Conservation (phyloP, 2,113 vertebrate genomes). For the Balaeniceps rex region DNA sequence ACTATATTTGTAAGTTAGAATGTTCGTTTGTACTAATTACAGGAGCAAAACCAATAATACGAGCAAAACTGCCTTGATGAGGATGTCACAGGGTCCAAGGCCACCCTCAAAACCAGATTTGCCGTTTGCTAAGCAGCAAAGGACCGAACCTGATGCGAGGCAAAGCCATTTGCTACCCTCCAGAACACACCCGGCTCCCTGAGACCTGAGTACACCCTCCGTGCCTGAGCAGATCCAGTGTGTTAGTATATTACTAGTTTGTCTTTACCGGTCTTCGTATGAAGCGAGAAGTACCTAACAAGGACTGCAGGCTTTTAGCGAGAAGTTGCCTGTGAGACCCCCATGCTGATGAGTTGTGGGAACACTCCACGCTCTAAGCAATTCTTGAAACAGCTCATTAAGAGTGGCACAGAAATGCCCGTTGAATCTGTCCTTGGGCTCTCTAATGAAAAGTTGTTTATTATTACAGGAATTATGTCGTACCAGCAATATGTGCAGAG, state of each 20-base stretch:
- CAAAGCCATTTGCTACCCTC: neutral
- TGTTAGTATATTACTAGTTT: neutral
- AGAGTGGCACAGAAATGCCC: neutral
- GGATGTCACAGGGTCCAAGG: neutral
- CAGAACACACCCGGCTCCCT: neutral
- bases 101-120: neutral
- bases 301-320: neutral
- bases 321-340: neutral
- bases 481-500: neutral
- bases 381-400: neutral
- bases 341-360: neutral
- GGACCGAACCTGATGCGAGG: fast-evolving
- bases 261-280: neutral
- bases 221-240: neutral
- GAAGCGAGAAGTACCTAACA: neutral
- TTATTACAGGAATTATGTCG: neutral
- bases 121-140: neutral
- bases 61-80: neutral
- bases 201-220: fast-evolving
- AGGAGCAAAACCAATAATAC: neutral
- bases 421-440: neutral
- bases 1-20: neutral
- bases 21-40: neutral
- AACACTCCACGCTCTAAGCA: neutral
- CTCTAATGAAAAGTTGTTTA: neutral